phyloP scores from a whole-genome alignment of 2,113 vertebrate species.

The Arothron firmamentum region DNA sequence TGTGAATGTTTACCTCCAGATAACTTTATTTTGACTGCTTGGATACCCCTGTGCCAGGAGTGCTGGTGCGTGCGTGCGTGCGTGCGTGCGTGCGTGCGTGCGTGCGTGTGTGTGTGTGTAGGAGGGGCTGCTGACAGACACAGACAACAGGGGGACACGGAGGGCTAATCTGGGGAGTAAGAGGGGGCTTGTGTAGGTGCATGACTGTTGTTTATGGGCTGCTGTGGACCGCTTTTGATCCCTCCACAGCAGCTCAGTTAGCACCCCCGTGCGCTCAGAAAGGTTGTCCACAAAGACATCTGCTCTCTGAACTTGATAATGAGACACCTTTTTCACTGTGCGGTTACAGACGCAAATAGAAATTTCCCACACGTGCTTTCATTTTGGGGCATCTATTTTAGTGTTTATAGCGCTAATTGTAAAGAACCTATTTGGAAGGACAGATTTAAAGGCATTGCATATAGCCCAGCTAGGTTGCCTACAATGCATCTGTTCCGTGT shows the following conservation, averaged over 20 bases:
- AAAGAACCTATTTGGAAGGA: constrained; percentile 21
- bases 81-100: constrained; percentile 3
- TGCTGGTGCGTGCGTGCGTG: constrained; percentile 19
- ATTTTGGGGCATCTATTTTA: constrained; percentile 25
- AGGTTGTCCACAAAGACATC: constrained; percentile 31
- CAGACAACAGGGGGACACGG: constrained; percentile 41
- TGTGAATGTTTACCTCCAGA: constrained; percentile 52
- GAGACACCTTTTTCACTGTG: constrained; percentile 44
- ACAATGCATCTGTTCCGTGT: constrained; percentile 27
- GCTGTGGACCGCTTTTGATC: constrained; percentile 54
- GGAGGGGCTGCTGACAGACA: constrained; percentile 49
- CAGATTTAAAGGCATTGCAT: constrained; percentile 40
- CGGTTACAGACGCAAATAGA: constrained; percentile 28
- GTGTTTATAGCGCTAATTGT: constrained; percentile 38
- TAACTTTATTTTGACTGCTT: constrained; percentile 63
- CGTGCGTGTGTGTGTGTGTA: constrained; percentile 22
- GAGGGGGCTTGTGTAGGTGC: constrained; percentile 16
- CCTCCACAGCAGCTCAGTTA: constrained; percentile 44
- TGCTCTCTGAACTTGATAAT: constrained; percentile 64
- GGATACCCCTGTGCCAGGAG: constrained; percentile 21
- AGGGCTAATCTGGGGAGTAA: constrained; percentile 15
- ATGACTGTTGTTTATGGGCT: constrained; percentile 45
- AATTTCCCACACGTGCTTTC: constrained; percentile 24
- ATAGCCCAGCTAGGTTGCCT: constrained; percentile 27
- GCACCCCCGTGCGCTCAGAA: constrained; percentile 46